phyloP scores from a whole-genome alignment of 2,888 invertebrate genomes.

The Clitarchus hookeri region DNA sequence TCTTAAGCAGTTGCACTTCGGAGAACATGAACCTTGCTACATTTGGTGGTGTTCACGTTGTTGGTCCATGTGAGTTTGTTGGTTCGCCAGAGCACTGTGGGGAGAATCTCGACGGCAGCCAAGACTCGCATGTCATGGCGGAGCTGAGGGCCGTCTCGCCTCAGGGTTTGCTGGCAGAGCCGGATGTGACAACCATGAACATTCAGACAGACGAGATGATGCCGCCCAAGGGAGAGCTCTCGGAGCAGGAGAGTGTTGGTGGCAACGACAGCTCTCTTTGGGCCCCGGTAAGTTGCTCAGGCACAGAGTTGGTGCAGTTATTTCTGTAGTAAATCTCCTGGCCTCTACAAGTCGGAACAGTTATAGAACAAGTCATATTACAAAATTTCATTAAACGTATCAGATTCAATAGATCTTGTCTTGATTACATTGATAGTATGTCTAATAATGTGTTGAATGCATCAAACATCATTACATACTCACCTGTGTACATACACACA shows the following conservation, averaged over 20 bases:
- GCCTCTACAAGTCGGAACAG: no score
- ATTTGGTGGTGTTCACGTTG: constrained; percentile 57
- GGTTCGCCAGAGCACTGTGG: background rate
- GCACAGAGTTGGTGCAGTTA: no score
- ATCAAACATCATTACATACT: no score
- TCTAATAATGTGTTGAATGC: no score
- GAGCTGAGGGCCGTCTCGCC: background rate
- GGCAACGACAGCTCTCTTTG: constrained; percentile 78
- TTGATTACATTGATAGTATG: no score
- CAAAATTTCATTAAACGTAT: no score
- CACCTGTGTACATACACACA: no score
- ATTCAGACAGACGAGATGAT: constrained; percentile 85
- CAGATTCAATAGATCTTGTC: no score
- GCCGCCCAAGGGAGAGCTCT: constrained; percentile 85
- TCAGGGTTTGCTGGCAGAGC: background rate
- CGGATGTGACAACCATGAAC: constrained; percentile 57
- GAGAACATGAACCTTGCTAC: constrained; percentile 56
- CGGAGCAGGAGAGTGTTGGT: constrained; percentile 85
- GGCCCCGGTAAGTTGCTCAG: constrained; percentile 59
- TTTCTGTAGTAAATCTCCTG: no score
- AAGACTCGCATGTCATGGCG: background rate
- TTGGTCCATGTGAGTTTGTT: constrained; percentile 51
- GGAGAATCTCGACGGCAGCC: background rate
- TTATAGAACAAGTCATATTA: no score
- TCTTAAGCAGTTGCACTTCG: background rate